Conservation (phyloP, 2,888 invertebrate species). For the Cancer borealis region DNA sequence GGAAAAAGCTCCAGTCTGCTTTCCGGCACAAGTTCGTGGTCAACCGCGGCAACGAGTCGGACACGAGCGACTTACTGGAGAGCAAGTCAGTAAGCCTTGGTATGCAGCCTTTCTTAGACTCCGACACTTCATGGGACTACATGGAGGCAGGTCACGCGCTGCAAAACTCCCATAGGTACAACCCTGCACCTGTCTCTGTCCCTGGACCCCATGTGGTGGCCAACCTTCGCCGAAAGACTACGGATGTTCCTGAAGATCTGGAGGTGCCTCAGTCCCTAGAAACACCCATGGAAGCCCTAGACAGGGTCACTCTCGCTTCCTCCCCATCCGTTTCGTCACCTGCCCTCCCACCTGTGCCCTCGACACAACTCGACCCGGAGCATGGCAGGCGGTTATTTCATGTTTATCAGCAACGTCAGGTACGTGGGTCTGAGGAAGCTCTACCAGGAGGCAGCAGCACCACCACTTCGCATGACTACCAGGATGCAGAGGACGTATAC, state of each 20-base stretch:
- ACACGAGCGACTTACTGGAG: slow-evolving; percentile 70
- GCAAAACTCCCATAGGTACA: background rate
- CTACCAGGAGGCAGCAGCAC: slow-evolving; percentile 36
- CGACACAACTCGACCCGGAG: slow-evolving; percentile 12
- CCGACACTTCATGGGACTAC: slow-evolving; percentile 78
- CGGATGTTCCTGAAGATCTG: background rate
- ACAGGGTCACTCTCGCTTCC: slow-evolving; percentile 1
- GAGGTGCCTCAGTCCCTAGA: slow-evolving; percentile 56
- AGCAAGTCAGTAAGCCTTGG: slow-evolving; percentile 64
- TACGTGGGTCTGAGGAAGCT: slow-evolving; percentile 43
- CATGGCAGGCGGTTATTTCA: slow-evolving; percentile 66
- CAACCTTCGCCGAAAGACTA: slow-evolving; percentile 73
- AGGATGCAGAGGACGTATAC: slow-evolving; percentile 61
- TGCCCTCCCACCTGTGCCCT: slow-evolving; percentile 52
- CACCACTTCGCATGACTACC: slow-evolving; percentile 57
- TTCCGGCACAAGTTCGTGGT: slow-evolving; percentile 73
- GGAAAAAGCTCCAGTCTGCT: slow-evolving; percentile 58
- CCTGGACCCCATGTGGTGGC: slow-evolving; percentile 75
- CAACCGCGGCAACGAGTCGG: slow-evolving; percentile 74
- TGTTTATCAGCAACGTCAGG: slow-evolving; percentile 62
- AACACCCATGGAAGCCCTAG: background rate
- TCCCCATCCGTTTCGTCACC: slow-evolving; percentile 72
- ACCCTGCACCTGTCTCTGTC: background rate
- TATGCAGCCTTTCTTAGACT: slow-evolving; percentile 76
- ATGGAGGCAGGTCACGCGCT: slow-evolving; percentile 63